These are phyloP conservation scores for Patella ulyssiponensis DNA, from an alignment of 2,888 invertebrate genomes.

Conservation along the genomic window DNA sequence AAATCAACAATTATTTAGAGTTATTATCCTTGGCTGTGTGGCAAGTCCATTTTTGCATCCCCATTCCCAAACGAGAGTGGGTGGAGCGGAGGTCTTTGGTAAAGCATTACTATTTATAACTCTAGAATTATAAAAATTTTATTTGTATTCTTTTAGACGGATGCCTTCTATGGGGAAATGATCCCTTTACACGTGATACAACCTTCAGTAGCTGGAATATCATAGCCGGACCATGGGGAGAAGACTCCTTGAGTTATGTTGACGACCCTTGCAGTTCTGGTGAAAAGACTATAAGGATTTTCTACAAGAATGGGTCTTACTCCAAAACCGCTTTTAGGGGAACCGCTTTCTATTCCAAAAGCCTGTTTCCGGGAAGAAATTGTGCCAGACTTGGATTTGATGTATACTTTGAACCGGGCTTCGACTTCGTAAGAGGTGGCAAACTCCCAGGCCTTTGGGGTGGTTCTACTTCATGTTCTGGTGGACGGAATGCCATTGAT, in stretches of 20 bases:
- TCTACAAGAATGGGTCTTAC: slow-evolving; percentile 14
- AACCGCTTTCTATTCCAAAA: slow-evolving; percentile 17
- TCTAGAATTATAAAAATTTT: too few species aligned
- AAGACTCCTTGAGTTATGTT: slow-evolving; percentile 39
- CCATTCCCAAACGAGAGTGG: too few species aligned
- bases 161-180: too few species aligned
- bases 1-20: too few species aligned
- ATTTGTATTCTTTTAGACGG: too few species aligned
- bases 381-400: slow-evolving; percentile 28
- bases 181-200: too few species aligned
- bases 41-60: too few species aligned
- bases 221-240: neutral
- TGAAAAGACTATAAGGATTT: slow-evolving; percentile 19
- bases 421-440: slow-evolving; percentile 43
- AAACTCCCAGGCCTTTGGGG: slow-evolving; percentile 40
- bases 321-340: neutral
- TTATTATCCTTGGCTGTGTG: too few species aligned
- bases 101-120: too few species aligned
- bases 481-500: slow-evolving; percentile 44
- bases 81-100: too few species aligned
- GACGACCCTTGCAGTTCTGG: slow-evolving; percentile 39
- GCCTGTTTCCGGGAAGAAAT: neutral
- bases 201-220: too few species aligned
- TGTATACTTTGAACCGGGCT: slow-evolving; percentile 31
- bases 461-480: slow-evolving; percentile 49